These are phyloP conservation scores for Falcaria lacertinaria DNA, from an alignment of 2,888 invertebrate species.

Conservation along the genomic window DNA sequence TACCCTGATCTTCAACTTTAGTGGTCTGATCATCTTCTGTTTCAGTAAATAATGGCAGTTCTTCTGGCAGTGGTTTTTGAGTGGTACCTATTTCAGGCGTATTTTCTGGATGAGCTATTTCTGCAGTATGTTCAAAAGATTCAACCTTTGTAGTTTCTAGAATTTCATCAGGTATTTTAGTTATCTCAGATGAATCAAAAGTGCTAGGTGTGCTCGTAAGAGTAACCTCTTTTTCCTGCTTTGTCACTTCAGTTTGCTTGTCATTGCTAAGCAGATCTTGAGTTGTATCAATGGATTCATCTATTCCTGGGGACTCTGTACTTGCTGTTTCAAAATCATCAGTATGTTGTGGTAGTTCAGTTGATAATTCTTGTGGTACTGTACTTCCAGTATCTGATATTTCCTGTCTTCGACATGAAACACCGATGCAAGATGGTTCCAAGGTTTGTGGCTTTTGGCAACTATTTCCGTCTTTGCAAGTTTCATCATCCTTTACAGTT, in stretches of 20 bases:
- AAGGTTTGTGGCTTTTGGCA: conserved; percentile 19
- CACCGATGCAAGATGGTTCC: conserved; percentile 34
- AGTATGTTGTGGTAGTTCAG: conserved; percentile 6
- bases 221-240: not conserved
- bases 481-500: conserved; percentile 6
- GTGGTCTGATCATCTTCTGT: conserved; percentile 3
- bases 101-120: not conserved
- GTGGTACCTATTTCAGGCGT: not conserved
- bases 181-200: not conserved
- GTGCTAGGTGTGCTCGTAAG: not conserved
- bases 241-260: not conserved
- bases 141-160: not conserved
- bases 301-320: not conserved
- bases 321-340: conserved; percentile 2
- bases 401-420: conserved; percentile 48
- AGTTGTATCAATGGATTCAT: not conserved
- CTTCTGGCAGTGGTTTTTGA: not conserved
- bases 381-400: conserved; percentile 21
- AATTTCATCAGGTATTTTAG: not conserved
- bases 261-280: not conserved
- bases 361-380: conserved; percentile 11
- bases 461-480: conserved; percentile 28
- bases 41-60: conserved; percentile 1
- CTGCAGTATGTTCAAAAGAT: not conserved
- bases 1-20: not conserved